Percentiles rank a stretch among this genome's conserved stretches.
Evolutionary conservation across 2,113 vertebrate species (phyloP).

Genomic region (zebrafish (Danio rerio)): GRCz12tu NC_133198.1:8358501-8359000

Average conservation of each 20-base stretch:
- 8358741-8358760: not conserved
- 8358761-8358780: not conserved
- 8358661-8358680: slow-evolving; percentile 36
- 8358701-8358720: slow-evolving; percentile 28
- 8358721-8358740: slow-evolving; percentile 34
- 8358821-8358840: not conserved
- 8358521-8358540: not conserved
- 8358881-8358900: too few relatives aligned
- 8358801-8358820: not conserved
- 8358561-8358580: not conserved
- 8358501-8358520: not conserved
- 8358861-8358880: too few relatives aligned
- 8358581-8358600: not conserved
- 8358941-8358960: too few relatives aligned
- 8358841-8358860: not conserved
- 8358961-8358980: too few relatives aligned
- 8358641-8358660: slow-evolving; percentile 39
- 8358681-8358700: slow-evolving; percentile 24
- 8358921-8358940: too few relatives aligned
- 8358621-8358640: slow-evolving; percentile 37
- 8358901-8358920: too few relatives aligned
- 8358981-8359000: too few relatives aligned
- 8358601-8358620: slow-evolving; percentile 29
- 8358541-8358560: slow-evolving; percentile 1
- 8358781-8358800: not conserved